Percentiles rank a stretch among this genome's conserved stretches.
These are phyloP conservation scores for Amblyornis subalaris DNA, from an alignment of 2,113 vertebrate species.

Conservation along the genomic window DNA sequence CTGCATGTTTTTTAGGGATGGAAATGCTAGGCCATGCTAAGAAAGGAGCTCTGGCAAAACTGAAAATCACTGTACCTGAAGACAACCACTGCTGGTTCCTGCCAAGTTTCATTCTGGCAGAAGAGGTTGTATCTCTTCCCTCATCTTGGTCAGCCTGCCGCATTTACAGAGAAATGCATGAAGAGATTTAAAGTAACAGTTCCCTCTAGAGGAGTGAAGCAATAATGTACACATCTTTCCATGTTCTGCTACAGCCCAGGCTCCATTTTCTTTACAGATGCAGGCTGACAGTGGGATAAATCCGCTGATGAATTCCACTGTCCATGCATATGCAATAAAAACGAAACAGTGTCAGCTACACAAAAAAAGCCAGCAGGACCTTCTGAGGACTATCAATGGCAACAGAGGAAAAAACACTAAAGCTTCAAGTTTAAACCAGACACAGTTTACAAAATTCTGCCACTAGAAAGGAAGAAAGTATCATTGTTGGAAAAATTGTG, in stretches of 20 bases:
- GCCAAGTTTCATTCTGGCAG: neutral
- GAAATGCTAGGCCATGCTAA: neutral
- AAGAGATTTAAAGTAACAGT: neutral
- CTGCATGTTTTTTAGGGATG: neutral
- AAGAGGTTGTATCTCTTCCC: neutral
- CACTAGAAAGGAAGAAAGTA: neutral
- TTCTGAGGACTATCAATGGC: neutral
- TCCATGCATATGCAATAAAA: neutral
- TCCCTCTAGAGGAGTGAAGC: conserved; percentile 51
- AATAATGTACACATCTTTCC: neutral
- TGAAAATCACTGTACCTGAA: neutral
- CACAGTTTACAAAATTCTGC: neutral
- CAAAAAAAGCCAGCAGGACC: neutral
- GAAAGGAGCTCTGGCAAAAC: neutral
- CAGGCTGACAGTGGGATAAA: neutral
- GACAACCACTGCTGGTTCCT: neutral
- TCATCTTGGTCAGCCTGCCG: neutral
- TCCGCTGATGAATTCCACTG: neutral
- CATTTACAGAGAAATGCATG: neutral
- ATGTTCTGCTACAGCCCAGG: neutral
- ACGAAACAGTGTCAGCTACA: neutral
- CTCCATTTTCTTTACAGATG: neutral
- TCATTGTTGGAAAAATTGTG: neutral
- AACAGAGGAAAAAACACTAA: accelerated
- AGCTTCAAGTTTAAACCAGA: neutral